Base-by-base conservation (phyloP, 1,140 invertebrate species). In the Druon quercuslanigerum region DNA sequence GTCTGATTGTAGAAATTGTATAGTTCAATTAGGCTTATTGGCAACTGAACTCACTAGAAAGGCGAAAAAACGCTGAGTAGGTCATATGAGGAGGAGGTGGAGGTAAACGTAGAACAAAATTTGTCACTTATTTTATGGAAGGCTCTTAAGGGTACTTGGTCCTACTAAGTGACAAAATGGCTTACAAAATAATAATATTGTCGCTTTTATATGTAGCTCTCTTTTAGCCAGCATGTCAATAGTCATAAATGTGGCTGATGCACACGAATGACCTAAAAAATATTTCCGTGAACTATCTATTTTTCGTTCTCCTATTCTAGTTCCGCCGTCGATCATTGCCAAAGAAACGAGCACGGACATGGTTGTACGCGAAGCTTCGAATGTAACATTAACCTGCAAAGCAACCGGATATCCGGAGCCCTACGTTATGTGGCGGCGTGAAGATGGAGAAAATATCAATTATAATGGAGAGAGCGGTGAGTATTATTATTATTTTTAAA, bases 361-460 rank as follows among this genome's bases (percentile, higher is more conserved):
- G 92, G 96, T 98, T 25, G 96, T 97, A 2, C 92, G 97, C 19
- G 97, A 98, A 92, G 95, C 95, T 4, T 94, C 95, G 13, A 97
- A 98, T 88, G 96, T 97, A 20, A 96, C 96, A 16, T 92, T 98
- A 89, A 94, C 94, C 57, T 98, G 97, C 89, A 96, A 96, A 87
- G 96, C 97, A n/a, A 93, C 93, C 16, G 97, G 97, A 72, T 96
- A 97, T 89, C 97, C 97, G 0, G 95, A 96, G 78, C 97, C 97
- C 70, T 97, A 97, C 85, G 95, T 97, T 79, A 97, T 97, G 94
- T 98, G 97, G 97, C 92, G 96, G 57, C 92, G 97, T 56, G 96
- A 97, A 90, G 97, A 98, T 86, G 96, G 96, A 56, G 94, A 96
- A 87, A 95, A 96, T 85, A 96, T 97, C 88, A 94, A 96, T 88